Evolutionary conservation across 2,113 vertebrate genomes (phyloP).

Genomic region (Alaudala cheleensis): DNA sequence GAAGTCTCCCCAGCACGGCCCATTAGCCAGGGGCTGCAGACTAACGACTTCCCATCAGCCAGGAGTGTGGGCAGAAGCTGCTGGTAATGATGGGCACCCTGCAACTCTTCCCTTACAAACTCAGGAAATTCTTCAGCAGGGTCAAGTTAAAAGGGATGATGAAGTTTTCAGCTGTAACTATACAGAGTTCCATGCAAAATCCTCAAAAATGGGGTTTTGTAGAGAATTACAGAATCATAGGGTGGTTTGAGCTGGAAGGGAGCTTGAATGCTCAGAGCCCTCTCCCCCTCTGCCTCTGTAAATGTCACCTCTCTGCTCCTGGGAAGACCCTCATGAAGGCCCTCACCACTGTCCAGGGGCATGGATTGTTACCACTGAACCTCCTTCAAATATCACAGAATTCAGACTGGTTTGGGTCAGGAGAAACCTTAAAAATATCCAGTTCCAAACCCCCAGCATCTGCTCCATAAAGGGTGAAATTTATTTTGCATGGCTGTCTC

Average conservation of each 20-base stretch:
- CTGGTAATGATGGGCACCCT: background rate
- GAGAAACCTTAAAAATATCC: background rate
- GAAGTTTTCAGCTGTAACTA: background rate
- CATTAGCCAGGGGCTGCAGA: background rate
- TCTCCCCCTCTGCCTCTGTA: background rate
- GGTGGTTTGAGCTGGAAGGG: background rate
- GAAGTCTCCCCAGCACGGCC: background rate
- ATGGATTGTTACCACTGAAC: background rate
- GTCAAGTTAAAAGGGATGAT: background rate
- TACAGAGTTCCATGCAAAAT: background rate
- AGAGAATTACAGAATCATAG: background rate
- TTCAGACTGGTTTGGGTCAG: background rate
- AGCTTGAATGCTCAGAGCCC: background rate
- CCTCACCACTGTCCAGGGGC: background rate
- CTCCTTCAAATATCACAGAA: background rate
- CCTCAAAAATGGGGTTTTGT: background rate
- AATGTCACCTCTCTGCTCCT: background rate
- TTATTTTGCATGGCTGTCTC: background rate
- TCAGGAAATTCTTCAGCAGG: background rate
- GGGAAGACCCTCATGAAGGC: background rate
- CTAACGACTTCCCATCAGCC: background rate
- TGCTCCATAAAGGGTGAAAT: background rate
- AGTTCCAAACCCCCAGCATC: background rate
- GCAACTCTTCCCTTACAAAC: background rate
- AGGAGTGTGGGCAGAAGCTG: background rate